Percentiles rank a stretch among this genome's conserved stretches.
Evolutionary conservation across 2,888 invertebrate genomes (phyloP).

Genomic region (Polymixis lichenea): DNA sequence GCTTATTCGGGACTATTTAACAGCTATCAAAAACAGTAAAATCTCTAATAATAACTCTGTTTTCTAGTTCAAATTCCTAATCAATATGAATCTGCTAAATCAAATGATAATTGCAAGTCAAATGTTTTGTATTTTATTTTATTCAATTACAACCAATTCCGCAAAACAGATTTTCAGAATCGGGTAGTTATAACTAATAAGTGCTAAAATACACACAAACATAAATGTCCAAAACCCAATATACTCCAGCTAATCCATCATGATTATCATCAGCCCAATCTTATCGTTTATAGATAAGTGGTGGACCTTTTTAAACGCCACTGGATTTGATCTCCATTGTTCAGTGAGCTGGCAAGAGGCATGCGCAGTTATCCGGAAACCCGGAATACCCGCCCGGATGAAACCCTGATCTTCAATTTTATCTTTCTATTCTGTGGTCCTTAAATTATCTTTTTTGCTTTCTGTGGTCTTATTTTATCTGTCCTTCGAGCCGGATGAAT

Average conservation of each 20-base stretch:
- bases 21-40: no score
- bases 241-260: slow-evolving; percentile 4
- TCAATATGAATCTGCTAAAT: no score
- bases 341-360: slow-evolving; percentile 38
- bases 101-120: no score
- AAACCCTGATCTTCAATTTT: slow-evolving; percentile 46
- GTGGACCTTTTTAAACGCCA: slow-evolving; percentile 33
- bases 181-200: no score
- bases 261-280: background rate
- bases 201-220: no score
- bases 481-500: slow-evolving; percentile 2
- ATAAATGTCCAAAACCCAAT: background rate
- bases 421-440: slow-evolving; percentile 13
- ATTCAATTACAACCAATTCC: no score
- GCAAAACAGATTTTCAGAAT: no score
- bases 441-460: background rate
- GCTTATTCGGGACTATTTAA: no score
- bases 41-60: no score
- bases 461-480: background rate
- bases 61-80: no score
- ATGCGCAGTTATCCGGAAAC: slow-evolving; percentile 39
- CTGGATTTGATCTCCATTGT: slow-evolving; percentile 45
- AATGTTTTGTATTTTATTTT: no score
- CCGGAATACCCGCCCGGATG: slow-evolving; percentile 27
- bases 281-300: slow-evolving; percentile 31